Conservation (phyloP, 1,140 invertebrate genomes). For the Drosophila miranda region DNA sequence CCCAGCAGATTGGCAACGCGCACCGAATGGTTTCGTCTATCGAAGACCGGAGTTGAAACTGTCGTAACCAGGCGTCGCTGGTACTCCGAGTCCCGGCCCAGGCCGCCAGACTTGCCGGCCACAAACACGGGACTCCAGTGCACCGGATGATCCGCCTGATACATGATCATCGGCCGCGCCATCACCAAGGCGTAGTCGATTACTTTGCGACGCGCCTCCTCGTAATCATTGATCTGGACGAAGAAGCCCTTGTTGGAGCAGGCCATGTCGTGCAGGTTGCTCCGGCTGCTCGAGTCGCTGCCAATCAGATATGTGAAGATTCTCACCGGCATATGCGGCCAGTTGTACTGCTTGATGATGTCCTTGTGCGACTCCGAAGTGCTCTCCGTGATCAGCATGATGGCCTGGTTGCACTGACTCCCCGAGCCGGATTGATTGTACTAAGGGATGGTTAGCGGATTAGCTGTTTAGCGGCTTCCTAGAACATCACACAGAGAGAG, state of each 20-base stretch:
- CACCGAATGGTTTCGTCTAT: constrained; percentile 94
- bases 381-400: constrained; percentile 97
- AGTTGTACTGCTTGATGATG: constrained; percentile 92
- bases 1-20: constrained; percentile 93
- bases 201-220: constrained; percentile 94
- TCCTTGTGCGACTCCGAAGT: constrained; percentile 87
- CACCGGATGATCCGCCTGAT: constrained; percentile 93
- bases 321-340: constrained; percentile 94
- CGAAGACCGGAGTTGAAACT: constrained; percentile 95
- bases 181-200: constrained; percentile 95
- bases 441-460: constrained; percentile 78
- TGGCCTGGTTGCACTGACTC: constrained; percentile 98
- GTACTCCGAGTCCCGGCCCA: constrained; percentile 86
- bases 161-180: constrained; percentile 95
- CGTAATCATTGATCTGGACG: constrained; percentile 90
- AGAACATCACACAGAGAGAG: too few relatives aligned
- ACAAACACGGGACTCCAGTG: constrained; percentile 96
- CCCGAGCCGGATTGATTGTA: constrained; percentile 92
- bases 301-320: constrained; percentile 99
- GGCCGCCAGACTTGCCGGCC: constrained; percentile 89
- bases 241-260: constrained; percentile 98
- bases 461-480: neutral
- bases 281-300: constrained; percentile 92
- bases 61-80: constrained; percentile 93
- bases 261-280: constrained; percentile 95